phyloP scores from a whole-genome alignment of 2,113 vertebrate genomes.

The Empidonax traillii region DNA sequence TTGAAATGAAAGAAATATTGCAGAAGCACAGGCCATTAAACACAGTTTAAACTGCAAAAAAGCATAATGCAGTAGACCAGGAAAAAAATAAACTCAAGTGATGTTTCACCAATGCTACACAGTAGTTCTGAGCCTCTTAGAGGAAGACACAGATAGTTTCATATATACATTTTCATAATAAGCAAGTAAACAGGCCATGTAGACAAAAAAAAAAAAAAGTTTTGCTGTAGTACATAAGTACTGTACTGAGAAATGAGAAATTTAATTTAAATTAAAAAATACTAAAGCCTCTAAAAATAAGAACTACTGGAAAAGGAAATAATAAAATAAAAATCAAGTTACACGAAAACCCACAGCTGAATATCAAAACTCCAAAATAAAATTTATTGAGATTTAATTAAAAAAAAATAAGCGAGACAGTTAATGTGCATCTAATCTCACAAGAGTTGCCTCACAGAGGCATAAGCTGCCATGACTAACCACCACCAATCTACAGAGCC shows the following conservation, averaged over 20 bases:
- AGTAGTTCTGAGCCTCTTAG: background rate
- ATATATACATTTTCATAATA: fast-evolving
- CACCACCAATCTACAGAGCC: background rate
- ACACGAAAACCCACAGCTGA: background rate
- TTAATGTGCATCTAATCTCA: background rate
- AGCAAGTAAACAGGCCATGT: background rate
- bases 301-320: background rate
- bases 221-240: background rate
- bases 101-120: background rate
- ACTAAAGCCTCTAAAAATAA: background rate
- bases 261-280: background rate
- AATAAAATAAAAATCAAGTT: background rate
- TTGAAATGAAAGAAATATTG: background rate
- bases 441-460: background rate
- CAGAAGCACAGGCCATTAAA: background rate
- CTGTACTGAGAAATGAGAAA: background rate
- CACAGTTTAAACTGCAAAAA: background rate
- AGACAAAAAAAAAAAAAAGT: background rate
- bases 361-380: background rate
- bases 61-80: background rate
- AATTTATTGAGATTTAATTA: background rate
- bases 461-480: background rate
- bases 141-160: background rate
- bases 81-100: background rate
- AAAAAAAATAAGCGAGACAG: background rate